Evolutionary conservation across 2,888 invertebrate species (phyloP).

Genomic region (Cerastis rubricosa): DNA sequence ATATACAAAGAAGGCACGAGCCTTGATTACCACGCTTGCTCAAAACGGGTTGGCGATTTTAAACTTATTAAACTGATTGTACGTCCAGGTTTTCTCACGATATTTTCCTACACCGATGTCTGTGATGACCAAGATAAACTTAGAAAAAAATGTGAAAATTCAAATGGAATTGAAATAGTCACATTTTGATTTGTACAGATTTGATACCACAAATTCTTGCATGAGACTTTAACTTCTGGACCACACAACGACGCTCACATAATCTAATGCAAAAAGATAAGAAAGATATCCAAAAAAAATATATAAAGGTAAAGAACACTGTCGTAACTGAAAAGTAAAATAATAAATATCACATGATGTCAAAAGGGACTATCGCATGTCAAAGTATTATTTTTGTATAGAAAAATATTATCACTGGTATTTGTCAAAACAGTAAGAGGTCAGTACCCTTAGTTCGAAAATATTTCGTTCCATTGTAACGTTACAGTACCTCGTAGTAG

Average conservation of each 20-base stretch:
- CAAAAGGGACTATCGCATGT: conserved; percentile 25
- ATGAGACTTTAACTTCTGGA: not conserved
- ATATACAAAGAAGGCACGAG: not conserved
- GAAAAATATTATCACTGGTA: conserved; percentile 9
- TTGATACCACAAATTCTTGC: not conserved
- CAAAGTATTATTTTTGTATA: not conserved
- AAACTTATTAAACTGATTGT: not conserved
- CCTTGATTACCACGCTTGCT: not conserved
- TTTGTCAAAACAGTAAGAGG: conserved; percentile 31
- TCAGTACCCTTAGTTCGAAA: conserved; percentile 9
- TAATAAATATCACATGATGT: conserved; percentile 14
- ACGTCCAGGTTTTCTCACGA: too few species aligned
- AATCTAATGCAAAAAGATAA: not conserved
- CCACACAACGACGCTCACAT: not conserved
- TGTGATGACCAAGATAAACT: not conserved
- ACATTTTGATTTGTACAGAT: not conserved
- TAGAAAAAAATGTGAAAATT: too few species aligned
- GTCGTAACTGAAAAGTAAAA: conserved; percentile 2
- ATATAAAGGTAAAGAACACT: not conserved
- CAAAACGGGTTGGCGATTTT: not conserved
- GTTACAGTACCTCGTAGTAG: not conserved
- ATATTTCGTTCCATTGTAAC: conserved; percentile 11
- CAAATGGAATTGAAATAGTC: not conserved
- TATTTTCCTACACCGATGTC: not conserved
- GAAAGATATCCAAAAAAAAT: not conserved